Percentiles rank a stretch among this genome's conserved stretches.
These are phyloP conservation scores for Cynaeus angustus DNA, from an alignment of 2,888 invertebrate species.

Conservation along the genomic window DNA sequence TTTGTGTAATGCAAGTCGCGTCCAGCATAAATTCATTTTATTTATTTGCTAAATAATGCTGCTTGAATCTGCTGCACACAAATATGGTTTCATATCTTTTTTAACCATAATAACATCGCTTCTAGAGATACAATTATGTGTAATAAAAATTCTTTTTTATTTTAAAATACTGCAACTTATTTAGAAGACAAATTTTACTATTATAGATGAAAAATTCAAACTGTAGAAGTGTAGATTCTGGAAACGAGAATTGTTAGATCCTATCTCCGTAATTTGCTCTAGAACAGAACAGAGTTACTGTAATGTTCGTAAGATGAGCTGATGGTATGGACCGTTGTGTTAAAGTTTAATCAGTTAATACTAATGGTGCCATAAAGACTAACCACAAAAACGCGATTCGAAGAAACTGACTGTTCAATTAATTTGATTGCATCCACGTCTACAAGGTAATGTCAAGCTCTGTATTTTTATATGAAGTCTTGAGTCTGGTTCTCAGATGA, in stretches of 20 bases:
- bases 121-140: neutral
- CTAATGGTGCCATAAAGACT: slow-evolving; percentile 35
- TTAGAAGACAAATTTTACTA: too few relatives aligned
- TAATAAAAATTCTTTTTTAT: neutral
- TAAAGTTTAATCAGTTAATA: slow-evolving; percentile 37
- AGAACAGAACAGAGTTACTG: slow-evolving; percentile 2
- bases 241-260: neutral
- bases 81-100: slow-evolving; percentile 9
- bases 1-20: slow-evolving; percentile 48
- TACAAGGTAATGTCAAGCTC: neutral
- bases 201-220: too few relatives aligned
- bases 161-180: too few relatives aligned
- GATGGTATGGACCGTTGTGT: slow-evolving; percentile 28
- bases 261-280: slow-evolving; percentile 1
- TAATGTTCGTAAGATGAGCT: slow-evolving; percentile 23
- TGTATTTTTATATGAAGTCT: too few relatives aligned
- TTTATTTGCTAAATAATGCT: slow-evolving; percentile 46
- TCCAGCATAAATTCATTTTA: slow-evolving; percentile 46
- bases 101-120: neutral
- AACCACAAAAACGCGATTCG: slow-evolving; percentile 14
- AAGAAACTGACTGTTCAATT: slow-evolving; percentile 16
- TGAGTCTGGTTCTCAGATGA: neutral
- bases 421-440: slow-evolving; percentile 18
- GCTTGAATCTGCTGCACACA: slow-evolving; percentile 26
- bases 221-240: neutral